Conservation (phyloP, 2,797 vertebrate species). For the Nothura maculosa region DNA sequence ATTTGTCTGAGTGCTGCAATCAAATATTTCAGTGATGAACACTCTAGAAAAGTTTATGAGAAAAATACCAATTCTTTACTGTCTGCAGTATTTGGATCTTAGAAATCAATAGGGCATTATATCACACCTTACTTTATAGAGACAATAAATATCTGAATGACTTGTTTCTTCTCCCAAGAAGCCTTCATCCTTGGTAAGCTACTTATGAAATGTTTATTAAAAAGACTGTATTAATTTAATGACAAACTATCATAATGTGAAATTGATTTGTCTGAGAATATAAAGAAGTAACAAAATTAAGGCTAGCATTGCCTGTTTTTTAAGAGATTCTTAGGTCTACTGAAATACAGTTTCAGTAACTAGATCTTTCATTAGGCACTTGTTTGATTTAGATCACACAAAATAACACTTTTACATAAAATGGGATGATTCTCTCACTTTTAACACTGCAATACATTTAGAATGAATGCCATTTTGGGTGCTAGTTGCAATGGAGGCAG, state of each 20-base stretch:
- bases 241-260: neutral
- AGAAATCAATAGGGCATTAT: neutral
- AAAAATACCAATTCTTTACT: neutral
- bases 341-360: neutral
- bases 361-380: neutral
- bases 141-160: neutral
- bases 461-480: neutral
- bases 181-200: neutral
- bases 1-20: neutral
- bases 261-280: neutral
- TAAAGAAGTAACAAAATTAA: neutral
- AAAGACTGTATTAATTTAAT: neutral
- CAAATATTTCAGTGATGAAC: neutral
- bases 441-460: neutral
- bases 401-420: neutral
- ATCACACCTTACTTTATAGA: neutral
- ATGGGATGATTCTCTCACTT: neutral
- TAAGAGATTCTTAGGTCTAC: neutral
- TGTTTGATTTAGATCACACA: neutral
- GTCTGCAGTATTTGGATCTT: neutral
- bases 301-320: neutral
- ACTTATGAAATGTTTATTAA: fast-evolving
- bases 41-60: neutral
- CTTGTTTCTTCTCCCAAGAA: neutral
- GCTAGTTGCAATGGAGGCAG: neutral